Base-by-base conservation (phyloP, 2,797 vertebrate species). In the Sardinella longiceps region DNA sequence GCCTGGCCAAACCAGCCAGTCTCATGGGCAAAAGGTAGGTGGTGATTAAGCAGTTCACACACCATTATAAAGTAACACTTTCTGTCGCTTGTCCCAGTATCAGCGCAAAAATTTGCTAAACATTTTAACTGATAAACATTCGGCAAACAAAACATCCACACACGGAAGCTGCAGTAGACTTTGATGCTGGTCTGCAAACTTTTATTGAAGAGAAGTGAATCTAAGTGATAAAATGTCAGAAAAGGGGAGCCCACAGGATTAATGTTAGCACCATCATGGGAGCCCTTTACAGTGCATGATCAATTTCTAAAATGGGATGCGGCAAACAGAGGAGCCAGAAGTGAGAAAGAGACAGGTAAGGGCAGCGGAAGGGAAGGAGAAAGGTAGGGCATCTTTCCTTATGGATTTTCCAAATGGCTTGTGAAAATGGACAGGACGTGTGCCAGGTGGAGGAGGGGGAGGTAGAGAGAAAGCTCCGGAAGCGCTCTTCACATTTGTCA, bases 1-100 rank as follows among this genome's bases (percentile, higher is more conserved):
- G 90, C 50, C 88, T 95, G 20, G 93, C 95, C 0, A 94, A 91
- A 63, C 92, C 95, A 0, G 88, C 94, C 51, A 93, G 88, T 91
- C 94, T 93, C 86, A 91, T 96, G 92, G 96, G 97, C 33, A 99
- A 99, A 92, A 98, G 97, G 98, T 99, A 92, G 82, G 85, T 80
- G 12, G 56, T 14, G 0, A 12, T 23, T 53, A 33, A 56, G 6
- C 53, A 18, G 18, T 48, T 10, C 11, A 12, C 46, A 48, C 46
- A 45, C 43, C 43, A 45, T 7, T 3, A 7, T 45, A 3, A 45
- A 45, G 3, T 3, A 7, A 45, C 43, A 45, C 43, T 3, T 48
- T 48, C 46, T 48, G 46, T 48, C 11, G 9, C 11, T 48, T 48
- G 46, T 10, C 46, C 11, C 43, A 43, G 43, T 43, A 43, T 43